These are phyloP conservation scores for Probaryconus sp. DNA, from an alignment of 1,140 invertebrate genomes.

Conservation along the genomic window DNA sequence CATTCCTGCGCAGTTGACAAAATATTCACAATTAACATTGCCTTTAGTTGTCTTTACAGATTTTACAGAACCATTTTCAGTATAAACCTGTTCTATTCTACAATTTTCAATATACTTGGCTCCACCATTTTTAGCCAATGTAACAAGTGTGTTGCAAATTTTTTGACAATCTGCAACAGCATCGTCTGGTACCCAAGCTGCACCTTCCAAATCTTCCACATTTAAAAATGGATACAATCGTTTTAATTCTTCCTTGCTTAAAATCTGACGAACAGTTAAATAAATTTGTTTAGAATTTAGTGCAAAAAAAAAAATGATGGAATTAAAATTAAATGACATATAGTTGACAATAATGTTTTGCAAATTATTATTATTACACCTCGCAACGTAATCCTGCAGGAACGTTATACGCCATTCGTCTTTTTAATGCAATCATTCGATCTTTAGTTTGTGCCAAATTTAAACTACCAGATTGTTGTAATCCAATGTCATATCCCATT, in stretches of 20 bases:
- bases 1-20: slow-evolving; percentile 87
- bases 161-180: slow-evolving; percentile 82
- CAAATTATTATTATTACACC: slow-evolving; percentile 64
- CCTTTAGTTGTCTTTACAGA: slow-evolving; percentile 82
- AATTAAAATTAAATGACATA: slow-evolving; percentile 1
- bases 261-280: slow-evolving; percentile 60
- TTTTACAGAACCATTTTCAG: slow-evolving; percentile 80
- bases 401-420: slow-evolving; percentile 81
- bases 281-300: not conserved
- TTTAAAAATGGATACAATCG: slow-evolving; percentile 81
- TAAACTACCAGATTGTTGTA: slow-evolving; percentile 84
- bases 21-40: slow-evolving; percentile 83
- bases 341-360: too few species aligned
- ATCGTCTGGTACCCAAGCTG: slow-evolving; percentile 87
- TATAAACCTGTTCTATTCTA: slow-evolving; percentile 80
- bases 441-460: slow-evolving; percentile 86
- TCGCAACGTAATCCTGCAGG: slow-evolving; percentile 80
- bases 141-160: slow-evolving; percentile 81
- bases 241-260: slow-evolving; percentile 74
- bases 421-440: slow-evolving; percentile 82
- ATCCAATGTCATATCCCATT: slow-evolving; percentile 81
- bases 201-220: slow-evolving; percentile 84
- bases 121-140: slow-evolving; percentile 81
- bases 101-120: slow-evolving; percentile 82
- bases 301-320: not conserved